phyloP scores from a whole-genome alignment of 53 echinoderm and acorn worm species.

The Echinometra lucunter region DNA sequence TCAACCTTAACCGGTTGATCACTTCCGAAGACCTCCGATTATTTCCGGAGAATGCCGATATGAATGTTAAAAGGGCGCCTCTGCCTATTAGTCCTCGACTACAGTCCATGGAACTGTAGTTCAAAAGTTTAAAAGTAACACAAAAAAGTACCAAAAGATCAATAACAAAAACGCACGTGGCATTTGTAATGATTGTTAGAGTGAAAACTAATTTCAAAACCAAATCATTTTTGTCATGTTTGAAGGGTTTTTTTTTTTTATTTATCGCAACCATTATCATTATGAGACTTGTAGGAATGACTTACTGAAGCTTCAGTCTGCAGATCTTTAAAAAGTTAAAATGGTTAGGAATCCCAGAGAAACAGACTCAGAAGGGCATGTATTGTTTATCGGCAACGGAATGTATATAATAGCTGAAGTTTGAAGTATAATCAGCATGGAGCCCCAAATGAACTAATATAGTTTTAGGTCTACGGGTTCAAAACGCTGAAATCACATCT shows the following conservation, averaged over 20 bases:
- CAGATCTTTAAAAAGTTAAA: too few species aligned
- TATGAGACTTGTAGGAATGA: not conserved
- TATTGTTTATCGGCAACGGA: too few species aligned
- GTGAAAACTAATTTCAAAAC: not conserved
- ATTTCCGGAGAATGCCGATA: conserved; percentile 35
- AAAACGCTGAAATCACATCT: too few species aligned
- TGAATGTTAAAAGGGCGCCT: not conserved
- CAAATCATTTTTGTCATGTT: not conserved
- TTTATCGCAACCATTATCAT: not conserved
- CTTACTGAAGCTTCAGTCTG: not conserved
- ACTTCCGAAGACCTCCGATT: conserved; percentile 42
- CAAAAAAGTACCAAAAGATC: not conserved
- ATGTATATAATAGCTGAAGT: too few species aligned
- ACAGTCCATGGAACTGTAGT: not conserved
- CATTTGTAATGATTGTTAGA: not conserved
- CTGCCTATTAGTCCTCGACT: not conserved
- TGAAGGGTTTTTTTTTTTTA: not conserved
- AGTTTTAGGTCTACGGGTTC: too few species aligned
- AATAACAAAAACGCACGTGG: not conserved
- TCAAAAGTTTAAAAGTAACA: not conserved
- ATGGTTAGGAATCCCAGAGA: too few species aligned
- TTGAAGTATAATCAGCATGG: too few species aligned
- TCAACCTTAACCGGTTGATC: not conserved
- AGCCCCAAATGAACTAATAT: too few species aligned
- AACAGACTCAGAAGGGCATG: too few species aligned